Evolutionary conservation across 2,797 vertebrate species (phyloP), one percentile per base, ranked within the genome.

Genomic region (Otus scops): DNA sequence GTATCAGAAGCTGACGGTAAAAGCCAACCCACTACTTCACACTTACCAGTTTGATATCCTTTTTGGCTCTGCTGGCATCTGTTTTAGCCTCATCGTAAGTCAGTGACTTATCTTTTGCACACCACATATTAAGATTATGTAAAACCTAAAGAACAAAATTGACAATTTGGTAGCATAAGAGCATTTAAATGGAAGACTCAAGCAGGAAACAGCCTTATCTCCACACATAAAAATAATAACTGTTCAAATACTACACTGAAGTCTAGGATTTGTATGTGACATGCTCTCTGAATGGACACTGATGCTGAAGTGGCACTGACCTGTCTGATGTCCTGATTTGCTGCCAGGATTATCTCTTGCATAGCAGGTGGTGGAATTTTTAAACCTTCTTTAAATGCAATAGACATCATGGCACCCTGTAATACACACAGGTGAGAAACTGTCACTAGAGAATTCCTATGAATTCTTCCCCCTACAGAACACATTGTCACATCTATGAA

Each of bases 41-140:
- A 87, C 96, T 97, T 97, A 99, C 99, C 98, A 99, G 68, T 89
- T 98, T 99, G 97, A 99, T 98, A 96, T 99, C 99, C 93, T 99
- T 99, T 93, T 98, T 99, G 76, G 99, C 99, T 77, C 97, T 98
- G 50, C 94, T 97, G 23, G 99, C 98, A 67, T 99, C 99, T 1
- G 97, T 96, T 98, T 99, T 99, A 91, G 99, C 99, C 96, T 99
- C 98, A 97, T 99, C 99, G 0, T 99, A 99, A 23, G 99, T 99
- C 97, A 99, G 95, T n/a, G 98, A 98, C 91, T 99, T 99, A 95
- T 98, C 98, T 95, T 97, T 98, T 60, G 98, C 98, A 61, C 99
- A 99, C 99, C 99, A 99, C 99, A 99, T 99, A 95, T 99, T 99
- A 85, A 99, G 98, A 96, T 99, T 99, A 97, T 99, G 99, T 70